These are phyloP conservation scores for Oreocharis arfaki DNA, from an alignment of 2,113 vertebrate species.

Conservation along the genomic window DNA sequence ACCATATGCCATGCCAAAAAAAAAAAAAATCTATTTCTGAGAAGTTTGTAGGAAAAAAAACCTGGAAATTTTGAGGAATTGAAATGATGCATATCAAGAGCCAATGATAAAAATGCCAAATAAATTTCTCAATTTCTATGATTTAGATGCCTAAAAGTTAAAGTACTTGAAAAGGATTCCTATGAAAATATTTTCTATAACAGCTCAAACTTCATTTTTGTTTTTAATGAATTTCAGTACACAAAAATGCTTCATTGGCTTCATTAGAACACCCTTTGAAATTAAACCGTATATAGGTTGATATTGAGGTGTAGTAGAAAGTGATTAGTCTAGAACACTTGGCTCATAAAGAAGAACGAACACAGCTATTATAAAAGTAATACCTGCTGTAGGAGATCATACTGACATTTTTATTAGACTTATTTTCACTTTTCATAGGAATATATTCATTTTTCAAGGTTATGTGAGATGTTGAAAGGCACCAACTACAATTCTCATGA, in stretches of 20 bases:
- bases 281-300: neutral
- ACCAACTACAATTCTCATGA: neutral
- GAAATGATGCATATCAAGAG: neutral
- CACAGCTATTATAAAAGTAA: neutral
- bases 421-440: neutral
- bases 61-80: neutral
- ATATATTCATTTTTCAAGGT: neutral
- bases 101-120: neutral
- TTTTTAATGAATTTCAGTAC: neutral
- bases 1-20: neutral
- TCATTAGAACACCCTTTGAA: neutral
- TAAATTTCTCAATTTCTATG: neutral
- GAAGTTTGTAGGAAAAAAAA: neutral
- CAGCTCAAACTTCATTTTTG: neutral
- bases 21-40: neutral
- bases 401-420: neutral
- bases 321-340: neutral
- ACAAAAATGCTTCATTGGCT: neutral
- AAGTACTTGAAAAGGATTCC: neutral
- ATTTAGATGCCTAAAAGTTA: neutral
- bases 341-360: neutral
- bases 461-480: neutral
- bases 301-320: neutral
- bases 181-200: neutral
- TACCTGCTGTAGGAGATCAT: neutral